A percentile compares a stretch with the other conserved stretches of the same genome.
phyloP scores from a whole-genome alignment of 2,797 vertebrate species.

The Bradypodion pumilum region DNA sequence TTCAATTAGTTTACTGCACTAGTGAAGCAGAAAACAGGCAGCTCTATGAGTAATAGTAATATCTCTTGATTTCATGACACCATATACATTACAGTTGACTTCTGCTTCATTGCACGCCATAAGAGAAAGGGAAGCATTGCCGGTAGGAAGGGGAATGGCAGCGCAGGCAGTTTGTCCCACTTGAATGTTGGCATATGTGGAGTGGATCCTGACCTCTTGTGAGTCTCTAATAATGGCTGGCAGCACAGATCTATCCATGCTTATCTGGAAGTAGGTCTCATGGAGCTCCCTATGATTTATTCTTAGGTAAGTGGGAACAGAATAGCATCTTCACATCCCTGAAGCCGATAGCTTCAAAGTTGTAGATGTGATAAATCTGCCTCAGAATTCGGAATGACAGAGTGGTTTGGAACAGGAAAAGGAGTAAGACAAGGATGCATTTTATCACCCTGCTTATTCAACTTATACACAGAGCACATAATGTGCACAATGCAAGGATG shows the following conservation, averaged over 20 bases:
- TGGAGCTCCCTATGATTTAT: neutral
- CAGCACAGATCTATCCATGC: neutral
- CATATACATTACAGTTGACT: constrained; percentile 51
- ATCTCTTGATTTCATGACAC: constrained; percentile 43
- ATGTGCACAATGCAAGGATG: too few species aligned
- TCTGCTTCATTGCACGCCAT: constrained; percentile 19
- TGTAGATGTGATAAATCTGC: too few species aligned
- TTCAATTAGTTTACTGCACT: constrained; percentile 61
- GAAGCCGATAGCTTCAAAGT: too few species aligned
- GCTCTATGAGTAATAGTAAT: constrained; percentile 50
- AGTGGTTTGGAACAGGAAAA: too few species aligned
- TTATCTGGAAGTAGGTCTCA: neutral
- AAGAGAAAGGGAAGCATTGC: constrained; percentile 34
- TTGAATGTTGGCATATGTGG: neutral
- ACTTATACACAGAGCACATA: too few species aligned
- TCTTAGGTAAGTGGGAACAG: neutral
- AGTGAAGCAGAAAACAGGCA: constrained; percentile 61
- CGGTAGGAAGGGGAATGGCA: neutral
- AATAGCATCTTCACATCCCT: neutral
- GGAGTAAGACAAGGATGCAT: too few species aligned
- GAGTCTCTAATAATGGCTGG: neutral
- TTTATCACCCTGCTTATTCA: too few species aligned
- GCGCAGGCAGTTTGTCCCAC: constrained; percentile 19
- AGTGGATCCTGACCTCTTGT: neutral
- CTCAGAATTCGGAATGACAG: too few species aligned